Evolutionary conservation across 2,888 invertebrate genomes (phyloP).

Genomic region (Elysia crispata): DNA sequence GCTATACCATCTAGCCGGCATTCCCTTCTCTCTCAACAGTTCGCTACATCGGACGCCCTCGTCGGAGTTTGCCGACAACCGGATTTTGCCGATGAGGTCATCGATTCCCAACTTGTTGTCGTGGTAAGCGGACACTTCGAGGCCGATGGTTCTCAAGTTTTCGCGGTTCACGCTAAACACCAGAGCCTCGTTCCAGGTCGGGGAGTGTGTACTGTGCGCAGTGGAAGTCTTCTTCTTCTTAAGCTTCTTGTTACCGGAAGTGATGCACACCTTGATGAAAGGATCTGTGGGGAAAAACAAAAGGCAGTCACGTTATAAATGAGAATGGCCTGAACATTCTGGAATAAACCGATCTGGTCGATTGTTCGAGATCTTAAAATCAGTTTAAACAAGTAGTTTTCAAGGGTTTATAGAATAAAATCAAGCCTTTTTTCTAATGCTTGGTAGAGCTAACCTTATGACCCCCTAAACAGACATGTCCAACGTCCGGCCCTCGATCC

Average conservation of each 20-base stretch:
- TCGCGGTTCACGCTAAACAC: slow-evolving; percentile 85
- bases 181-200: slow-evolving; percentile 94
- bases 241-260: slow-evolving; percentile 89
- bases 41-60: slow-evolving; percentile 73
- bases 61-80: slow-evolving; percentile 79
- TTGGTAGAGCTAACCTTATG: too few relatives aligned
- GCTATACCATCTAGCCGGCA: slow-evolving; percentile 71
- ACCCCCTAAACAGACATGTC: too few relatives aligned
- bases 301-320: too few relatives aligned
- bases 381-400: too few relatives aligned
- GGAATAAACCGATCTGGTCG: too few relatives aligned
- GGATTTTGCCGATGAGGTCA: slow-evolving; percentile 81
- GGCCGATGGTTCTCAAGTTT: slow-evolving; percentile 80
- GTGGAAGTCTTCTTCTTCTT: slow-evolving; percentile 91
- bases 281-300: slow-evolving; percentile 84
- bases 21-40: slow-evolving; percentile 66
- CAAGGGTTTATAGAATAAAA: too few relatives aligned
- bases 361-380: too few relatives aligned
- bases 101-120: slow-evolving; percentile 82
- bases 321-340: too few relatives aligned
- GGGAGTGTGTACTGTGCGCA: slow-evolving; percentile 86
- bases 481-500: too few relatives aligned
- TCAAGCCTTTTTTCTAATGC: too few relatives aligned
- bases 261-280: slow-evolving; percentile 90
- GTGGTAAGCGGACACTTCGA: slow-evolving; percentile 82